Conservation (phyloP, 1,140 invertebrate species). For the Phenacoccus solenopsis region DNA sequence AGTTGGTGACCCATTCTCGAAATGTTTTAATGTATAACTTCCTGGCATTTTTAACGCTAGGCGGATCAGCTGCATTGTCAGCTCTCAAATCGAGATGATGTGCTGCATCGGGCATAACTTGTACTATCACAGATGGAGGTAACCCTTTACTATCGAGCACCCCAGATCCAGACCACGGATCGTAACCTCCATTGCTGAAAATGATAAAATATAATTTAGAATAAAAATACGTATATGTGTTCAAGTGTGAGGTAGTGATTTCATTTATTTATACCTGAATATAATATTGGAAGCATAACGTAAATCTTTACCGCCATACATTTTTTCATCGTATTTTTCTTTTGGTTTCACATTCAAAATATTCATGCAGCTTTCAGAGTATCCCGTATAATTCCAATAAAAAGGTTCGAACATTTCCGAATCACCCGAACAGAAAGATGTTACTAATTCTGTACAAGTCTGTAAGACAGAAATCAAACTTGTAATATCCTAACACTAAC, state of each 20-base stretch:
- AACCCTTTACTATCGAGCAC: slow-evolving; percentile 54
- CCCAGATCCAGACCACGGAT: slow-evolving; percentile 88
- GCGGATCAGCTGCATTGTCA: slow-evolving; percentile 53
- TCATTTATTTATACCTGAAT: no score
- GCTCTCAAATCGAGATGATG: slow-evolving; percentile 83
- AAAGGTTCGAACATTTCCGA: slow-evolving; percentile 67
- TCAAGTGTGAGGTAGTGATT: no score
- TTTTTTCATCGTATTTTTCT: slow-evolving; percentile 49
- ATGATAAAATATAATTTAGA: no score
- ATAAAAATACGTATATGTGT: no score
- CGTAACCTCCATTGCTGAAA: slow-evolving; percentile 71
- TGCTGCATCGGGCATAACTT: slow-evolving; percentile 77
- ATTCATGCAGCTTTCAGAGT: slow-evolving; percentile 50
- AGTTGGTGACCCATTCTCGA: neutral
- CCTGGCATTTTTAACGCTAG: slow-evolving; percentile 53
- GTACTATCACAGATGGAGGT: slow-evolving; percentile 49
- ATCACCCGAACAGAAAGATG: slow-evolving; percentile 68
- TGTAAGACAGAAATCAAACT: no score
- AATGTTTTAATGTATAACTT: slow-evolving; percentile 26
- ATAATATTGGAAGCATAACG: slow-evolving; percentile 63
- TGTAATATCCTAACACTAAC: no score
- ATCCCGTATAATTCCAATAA: slow-evolving; percentile 59
- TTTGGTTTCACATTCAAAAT: slow-evolving; percentile 54
- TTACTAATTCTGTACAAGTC: slow-evolving; percentile 91
- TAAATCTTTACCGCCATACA: slow-evolving; percentile 70